Evolutionary conservation across 2,113 vertebrate species (phyloP).

Genomic region (Oreochromis niloticus): DNA sequence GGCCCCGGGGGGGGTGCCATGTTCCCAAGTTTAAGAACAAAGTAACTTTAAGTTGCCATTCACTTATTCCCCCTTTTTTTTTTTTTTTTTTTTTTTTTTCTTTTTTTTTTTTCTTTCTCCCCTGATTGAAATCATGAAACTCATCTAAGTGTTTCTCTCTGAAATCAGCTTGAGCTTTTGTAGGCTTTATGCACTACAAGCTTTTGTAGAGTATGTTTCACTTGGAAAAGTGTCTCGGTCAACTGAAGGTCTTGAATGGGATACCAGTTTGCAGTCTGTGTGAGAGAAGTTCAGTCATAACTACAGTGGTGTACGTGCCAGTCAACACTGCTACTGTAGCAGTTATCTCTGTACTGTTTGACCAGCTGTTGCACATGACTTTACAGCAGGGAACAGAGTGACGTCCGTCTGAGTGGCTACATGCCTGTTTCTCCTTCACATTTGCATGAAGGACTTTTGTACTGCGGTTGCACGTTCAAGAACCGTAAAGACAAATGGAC

Average conservation of each 20-base stretch:
- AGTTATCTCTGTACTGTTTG: conserved; percentile 23
- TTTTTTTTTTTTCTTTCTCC: no score
- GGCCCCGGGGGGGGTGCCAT: background rate
- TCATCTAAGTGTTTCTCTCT: background rate
- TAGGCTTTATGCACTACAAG: background rate
- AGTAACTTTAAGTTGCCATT: background rate
- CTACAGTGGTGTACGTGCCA: conserved; percentile 11
- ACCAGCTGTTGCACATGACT: conserved; percentile 47
- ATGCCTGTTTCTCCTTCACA: background rate
- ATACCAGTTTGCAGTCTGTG: background rate
- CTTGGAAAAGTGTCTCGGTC: background rate
- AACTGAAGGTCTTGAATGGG: background rate
- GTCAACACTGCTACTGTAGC: background rate
- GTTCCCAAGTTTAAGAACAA: background rate
- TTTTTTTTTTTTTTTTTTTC: background rate
- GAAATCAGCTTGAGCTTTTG: background rate
- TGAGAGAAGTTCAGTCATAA: conserved; percentile 11
- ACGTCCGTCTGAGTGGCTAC: background rate
- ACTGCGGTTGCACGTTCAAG: background rate
- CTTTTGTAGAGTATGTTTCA: background rate
- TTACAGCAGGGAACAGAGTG: background rate
- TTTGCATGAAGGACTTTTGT: background rate
- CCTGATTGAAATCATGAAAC: background rate
- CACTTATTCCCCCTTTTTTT: background rate
- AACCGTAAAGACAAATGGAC: background rate